Evolutionary conservation across 1,140 invertebrate genomes (phyloP).

Genomic region (Eurosta solidaginis): DNA sequence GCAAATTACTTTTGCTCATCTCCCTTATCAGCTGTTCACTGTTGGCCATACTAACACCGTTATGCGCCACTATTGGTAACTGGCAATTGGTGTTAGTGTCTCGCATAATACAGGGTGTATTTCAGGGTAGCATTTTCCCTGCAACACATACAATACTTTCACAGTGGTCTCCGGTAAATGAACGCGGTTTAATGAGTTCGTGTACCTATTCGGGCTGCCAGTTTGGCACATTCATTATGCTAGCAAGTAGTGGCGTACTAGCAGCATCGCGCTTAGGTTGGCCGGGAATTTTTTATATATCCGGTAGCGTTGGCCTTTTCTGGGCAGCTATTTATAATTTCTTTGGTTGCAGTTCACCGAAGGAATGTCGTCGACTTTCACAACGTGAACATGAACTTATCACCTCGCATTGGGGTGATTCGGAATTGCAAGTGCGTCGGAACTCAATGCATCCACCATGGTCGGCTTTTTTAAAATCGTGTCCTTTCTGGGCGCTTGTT

Average conservation of each 20-base stretch:
- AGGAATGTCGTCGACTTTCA: constrained; percentile 4
- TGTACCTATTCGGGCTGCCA: constrained; percentile 67
- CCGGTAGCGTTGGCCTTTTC: constrained; percentile 1
- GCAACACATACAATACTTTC: constrained; percentile 75
- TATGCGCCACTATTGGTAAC: constrained; percentile 51
- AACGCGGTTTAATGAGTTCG: constrained; percentile 63
- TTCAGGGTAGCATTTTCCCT: constrained; percentile 77
- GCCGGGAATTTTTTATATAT: constrained; percentile 33
- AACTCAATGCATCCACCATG: constrained; percentile 64
- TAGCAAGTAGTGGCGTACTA: constrained; percentile 20
- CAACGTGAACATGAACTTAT: constrained; percentile 8
- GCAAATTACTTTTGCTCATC: constrained; percentile 64
- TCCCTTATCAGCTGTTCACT: constrained; percentile 56
- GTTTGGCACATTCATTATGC: constrained; percentile 71
- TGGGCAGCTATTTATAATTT: constrained; percentile 19
- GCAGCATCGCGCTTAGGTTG: constrained; percentile 22
- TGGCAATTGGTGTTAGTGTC: constrained; percentile 63
- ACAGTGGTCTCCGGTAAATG: constrained; percentile 70
- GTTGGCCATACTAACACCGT: constrained; percentile 59
- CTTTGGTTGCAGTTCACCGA: constrained; percentile 21
- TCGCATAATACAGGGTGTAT: constrained; percentile 74
- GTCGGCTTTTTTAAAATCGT: constrained; percentile 72
- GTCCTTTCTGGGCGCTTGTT: constrained; percentile 80
- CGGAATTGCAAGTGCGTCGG: neutral
- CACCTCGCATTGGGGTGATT: neutral